Evolutionary conservation across 2,888 invertebrate species (phyloP).

Genomic region (Hirtodrosophila trivittata): DNA sequence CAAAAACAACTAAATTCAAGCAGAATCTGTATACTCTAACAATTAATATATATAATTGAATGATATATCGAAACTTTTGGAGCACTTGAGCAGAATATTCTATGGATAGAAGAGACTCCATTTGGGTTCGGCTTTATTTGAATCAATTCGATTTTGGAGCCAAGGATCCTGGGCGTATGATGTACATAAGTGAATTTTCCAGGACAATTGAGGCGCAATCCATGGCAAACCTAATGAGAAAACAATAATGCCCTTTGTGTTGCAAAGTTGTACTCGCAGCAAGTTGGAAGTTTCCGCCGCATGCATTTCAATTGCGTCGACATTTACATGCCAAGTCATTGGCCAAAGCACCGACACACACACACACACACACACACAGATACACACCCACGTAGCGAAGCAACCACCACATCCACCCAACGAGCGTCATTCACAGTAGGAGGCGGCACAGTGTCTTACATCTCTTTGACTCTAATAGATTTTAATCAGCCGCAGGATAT

Average conservation of each 20-base stretch:
- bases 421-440: neutral
- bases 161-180: no score
- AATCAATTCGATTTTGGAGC: no score
- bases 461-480: slow-evolving; percentile 79
- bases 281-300: slow-evolving; percentile 65
- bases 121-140: no score
- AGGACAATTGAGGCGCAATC: no score
- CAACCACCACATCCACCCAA: neutral
- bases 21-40: slow-evolving; percentile 34
- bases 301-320: slow-evolving; percentile 75
- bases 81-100: neutral
- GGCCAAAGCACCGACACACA: slow-evolving; percentile 29
- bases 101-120: no score
- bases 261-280: slow-evolving; percentile 27
- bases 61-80: neutral
- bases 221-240: slow-evolving; percentile 10
- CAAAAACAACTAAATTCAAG: slow-evolving; percentile 13
- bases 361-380: neutral
- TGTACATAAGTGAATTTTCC: no score
- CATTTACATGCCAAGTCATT: slow-evolving; percentile 74
- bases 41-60: neutral
- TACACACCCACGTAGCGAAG: slow-evolving; percentile 1
- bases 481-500: slow-evolving; percentile 81
- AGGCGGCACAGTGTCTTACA: slow-evolving; percentile 59
- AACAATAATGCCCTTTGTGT: slow-evolving; percentile 24